phyloP scores from a whole-genome alignment of 2,888 invertebrate genomes.

The Tetropium fuscum region DNA sequence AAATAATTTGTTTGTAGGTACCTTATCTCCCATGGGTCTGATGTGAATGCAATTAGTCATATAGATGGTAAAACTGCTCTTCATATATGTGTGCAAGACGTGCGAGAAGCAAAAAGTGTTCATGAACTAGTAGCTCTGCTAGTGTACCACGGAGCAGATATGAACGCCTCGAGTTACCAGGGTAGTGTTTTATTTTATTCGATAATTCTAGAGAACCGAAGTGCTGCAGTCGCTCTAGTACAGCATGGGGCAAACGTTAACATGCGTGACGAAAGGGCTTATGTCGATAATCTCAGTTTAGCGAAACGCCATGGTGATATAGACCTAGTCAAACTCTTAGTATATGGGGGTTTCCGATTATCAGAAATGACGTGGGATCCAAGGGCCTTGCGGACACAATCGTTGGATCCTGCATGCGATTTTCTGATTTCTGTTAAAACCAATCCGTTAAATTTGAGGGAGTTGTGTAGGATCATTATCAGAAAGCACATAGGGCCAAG shows the following conservation, averaged over 20 bases:
- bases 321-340: slow-evolving; percentile 62
- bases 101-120: slow-evolving; percentile 68
- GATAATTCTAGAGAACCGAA: slow-evolving; percentile 63
- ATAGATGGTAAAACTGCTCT: slow-evolving; percentile 67
- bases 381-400: slow-evolving; percentile 55
- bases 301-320: slow-evolving; percentile 66
- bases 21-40: slow-evolving; percentile 53
- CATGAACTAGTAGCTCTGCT: slow-evolving; percentile 68
- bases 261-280: slow-evolving; percentile 69
- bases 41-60: slow-evolving; percentile 59
- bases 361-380: slow-evolving; percentile 61
- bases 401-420: slow-evolving; percentile 58
- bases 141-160: slow-evolving; percentile 56
- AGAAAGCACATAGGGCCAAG: slow-evolving; percentile 64
- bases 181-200: slow-evolving; percentile 66
- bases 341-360: slow-evolving; percentile 64
- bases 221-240: slow-evolving; percentile 71
- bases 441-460: slow-evolving; percentile 69
- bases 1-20: slow-evolving; percentile 38
- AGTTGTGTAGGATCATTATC: slow-evolving; percentile 71
- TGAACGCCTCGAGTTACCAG: slow-evolving; percentile 60
- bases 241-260: slow-evolving; percentile 75
- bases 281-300: slow-evolving; percentile 70
- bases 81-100: slow-evolving; percentile 74
- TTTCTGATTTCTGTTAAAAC: slow-evolving; percentile 55